phyloP scores from a whole-genome alignment of 2,113 vertebrate genomes.

The Tetraodon nigroviridis region DNA sequence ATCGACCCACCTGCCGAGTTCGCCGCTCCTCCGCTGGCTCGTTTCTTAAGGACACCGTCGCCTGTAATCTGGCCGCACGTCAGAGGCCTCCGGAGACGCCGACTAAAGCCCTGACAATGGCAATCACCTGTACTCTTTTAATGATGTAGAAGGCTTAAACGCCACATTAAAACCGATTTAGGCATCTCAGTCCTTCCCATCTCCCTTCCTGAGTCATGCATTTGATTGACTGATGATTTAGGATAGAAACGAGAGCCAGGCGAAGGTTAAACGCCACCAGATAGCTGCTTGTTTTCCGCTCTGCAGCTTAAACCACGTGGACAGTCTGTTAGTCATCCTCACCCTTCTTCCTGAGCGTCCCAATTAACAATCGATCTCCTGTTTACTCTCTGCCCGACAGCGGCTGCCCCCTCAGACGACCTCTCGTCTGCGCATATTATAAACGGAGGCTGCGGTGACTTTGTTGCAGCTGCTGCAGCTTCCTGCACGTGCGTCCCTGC shows the following conservation, averaged over 20 bases:
- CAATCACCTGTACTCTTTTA: constrained; percentile 65
- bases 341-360: constrained; percentile 2
- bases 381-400: constrained; percentile 20
- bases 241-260: no score
- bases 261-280: no score
- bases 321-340: constrained; percentile 4
- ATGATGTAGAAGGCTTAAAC: constrained; percentile 47
- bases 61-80: constrained; percentile 38
- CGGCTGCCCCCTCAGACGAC: constrained; percentile 6
- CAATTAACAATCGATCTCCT: constrained; percentile 19
- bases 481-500: background rate
- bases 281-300: background rate
- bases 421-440: background rate
- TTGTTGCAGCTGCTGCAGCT: background rate
- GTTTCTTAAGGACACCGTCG: constrained; percentile 36
- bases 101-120: constrained; percentile 43
- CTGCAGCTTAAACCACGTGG: background rate
- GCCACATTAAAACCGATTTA: constrained; percentile 34
- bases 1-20: constrained; percentile 28
- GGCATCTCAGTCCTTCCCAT: constrained; percentile 32
- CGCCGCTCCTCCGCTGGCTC: constrained; percentile 1
- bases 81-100: constrained; percentile 24
- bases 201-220: background rate
- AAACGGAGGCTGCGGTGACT: background rate
- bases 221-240: no score